phyloP scores from a whole-genome alignment of 2,888 invertebrate species.

The Acleris emargana region DNA sequence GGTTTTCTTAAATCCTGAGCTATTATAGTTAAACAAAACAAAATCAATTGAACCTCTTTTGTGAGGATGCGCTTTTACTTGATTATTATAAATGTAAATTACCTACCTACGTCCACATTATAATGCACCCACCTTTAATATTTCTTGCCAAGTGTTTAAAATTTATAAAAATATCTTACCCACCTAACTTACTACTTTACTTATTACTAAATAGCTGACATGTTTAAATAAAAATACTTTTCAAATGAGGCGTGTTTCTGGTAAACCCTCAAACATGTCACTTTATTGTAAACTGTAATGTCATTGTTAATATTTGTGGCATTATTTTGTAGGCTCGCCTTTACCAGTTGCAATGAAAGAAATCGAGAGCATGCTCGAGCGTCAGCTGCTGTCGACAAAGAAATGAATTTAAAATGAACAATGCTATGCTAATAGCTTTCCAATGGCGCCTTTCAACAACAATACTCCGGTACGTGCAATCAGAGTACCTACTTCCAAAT shows the following conservation, averaged over 20 bases:
- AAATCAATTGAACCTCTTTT: background rate
- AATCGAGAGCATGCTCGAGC: constrained; percentile 41
- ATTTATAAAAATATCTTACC: background rate
- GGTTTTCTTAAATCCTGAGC: background rate
- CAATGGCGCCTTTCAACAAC: constrained; percentile 51
- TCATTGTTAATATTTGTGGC: constrained; percentile 30
- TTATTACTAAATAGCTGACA: background rate
- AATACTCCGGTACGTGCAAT: constrained; percentile 7
- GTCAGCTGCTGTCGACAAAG: constrained; percentile 43
- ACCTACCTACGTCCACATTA: no score
- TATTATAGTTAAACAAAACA: background rate
- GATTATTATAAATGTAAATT: no score
- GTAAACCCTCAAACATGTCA: constrained; percentile 32
- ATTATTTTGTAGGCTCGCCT: constrained; percentile 42
- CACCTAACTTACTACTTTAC: no score
- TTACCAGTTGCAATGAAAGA: constrained; percentile 42
- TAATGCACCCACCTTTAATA: no score
- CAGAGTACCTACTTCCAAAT: constrained; percentile 4
- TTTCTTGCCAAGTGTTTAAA: no score
- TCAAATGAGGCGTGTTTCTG: constrained; percentile 23
- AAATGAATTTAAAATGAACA: constrained; percentile 44
- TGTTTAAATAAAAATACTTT: constrained; percentile 11
- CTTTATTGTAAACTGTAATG: constrained; percentile 24
- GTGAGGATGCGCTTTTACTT: background rate
- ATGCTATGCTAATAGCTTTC: constrained; percentile 53